These are phyloP conservation scores for Drosophila leonis DNA, from an alignment of 2,888 invertebrate genomes.

Conservation along the genomic window DNA sequence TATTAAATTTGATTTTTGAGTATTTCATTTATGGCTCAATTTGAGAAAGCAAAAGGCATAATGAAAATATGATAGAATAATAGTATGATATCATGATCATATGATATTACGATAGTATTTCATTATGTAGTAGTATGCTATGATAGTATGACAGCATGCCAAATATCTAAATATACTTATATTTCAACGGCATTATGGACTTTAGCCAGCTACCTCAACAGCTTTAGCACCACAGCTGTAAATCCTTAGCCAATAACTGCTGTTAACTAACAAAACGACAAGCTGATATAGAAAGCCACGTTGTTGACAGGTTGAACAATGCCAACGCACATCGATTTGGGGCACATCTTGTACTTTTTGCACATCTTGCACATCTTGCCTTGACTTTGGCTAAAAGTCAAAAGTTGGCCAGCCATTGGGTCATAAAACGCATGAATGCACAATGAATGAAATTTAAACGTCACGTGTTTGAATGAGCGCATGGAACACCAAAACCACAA, in stretches of 20 bases:
- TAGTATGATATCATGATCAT: too few species aligned
- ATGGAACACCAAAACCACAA: neutral
- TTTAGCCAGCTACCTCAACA: neutral
- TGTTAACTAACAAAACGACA: neutral
- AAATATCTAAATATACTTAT: too few species aligned
- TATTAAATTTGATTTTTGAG: neutral
- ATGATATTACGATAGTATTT: neutral
- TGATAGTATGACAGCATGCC: neutral
- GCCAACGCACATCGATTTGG: neutral
- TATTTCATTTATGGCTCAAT: neutral
- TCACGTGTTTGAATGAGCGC: neutral
- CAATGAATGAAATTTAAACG: slow-evolving; percentile 3
- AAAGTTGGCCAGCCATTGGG: neutral
- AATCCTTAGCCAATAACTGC: neutral
- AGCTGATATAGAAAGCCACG: neutral
- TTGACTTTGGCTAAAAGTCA: slow-evolving; percentile 5
- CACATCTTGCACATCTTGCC: neutral
- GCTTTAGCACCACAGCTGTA: neutral
- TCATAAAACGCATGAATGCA: slow-evolving; percentile 12
- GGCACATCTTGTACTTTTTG: too few species aligned
- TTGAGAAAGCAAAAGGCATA: neutral
- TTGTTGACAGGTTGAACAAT: slow-evolving; percentile 10
- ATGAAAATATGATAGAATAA: neutral
- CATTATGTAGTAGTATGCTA: neutral
- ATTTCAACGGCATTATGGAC: too few species aligned